Conservation (phyloP, 92 coral and sea anemone species). For the Paragorgia papillata region DNA sequence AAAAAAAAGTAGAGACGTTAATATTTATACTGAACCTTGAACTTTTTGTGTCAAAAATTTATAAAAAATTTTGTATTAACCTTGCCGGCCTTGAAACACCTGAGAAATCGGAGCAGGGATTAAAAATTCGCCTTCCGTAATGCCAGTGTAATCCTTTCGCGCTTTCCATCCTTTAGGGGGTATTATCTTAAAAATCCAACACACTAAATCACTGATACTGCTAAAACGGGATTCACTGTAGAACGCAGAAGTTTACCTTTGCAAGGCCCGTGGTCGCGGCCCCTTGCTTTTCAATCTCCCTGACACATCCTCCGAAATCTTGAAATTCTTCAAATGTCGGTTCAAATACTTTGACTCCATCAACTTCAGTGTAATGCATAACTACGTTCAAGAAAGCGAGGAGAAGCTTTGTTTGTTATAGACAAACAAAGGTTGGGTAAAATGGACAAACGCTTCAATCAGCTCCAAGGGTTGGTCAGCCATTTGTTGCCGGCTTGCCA, state of each 20-base stretch:
- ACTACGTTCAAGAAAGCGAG: neutral
- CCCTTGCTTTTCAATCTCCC: conserved; percentile 90
- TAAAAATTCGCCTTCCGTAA: conserved; percentile 63
- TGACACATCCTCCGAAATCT: conserved; percentile 81
- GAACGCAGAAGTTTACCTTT: conserved; percentile 64
- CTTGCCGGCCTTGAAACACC: conserved; percentile 94
- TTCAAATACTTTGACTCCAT: conserved; percentile 90
- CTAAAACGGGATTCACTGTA: neutral
- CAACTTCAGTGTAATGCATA: conserved; percentile 76
- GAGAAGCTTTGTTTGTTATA: neutral
- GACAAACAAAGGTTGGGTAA: conserved; percentile 25
- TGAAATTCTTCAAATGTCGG: conserved; percentile 90
- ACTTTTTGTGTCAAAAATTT: no score
- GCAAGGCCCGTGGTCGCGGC: conserved; percentile 95
- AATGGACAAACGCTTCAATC: neutral
- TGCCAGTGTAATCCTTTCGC: conserved; percentile 62
- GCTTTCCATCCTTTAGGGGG: conserved; percentile 98
- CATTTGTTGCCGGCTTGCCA: conserved; percentile 14
- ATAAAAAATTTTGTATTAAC: no score
- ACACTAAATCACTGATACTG: no score
- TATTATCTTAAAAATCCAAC: conserved; percentile 63
- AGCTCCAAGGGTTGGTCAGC: conserved; percentile 2
- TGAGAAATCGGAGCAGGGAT: conserved; percentile 96
- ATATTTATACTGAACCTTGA: no score
- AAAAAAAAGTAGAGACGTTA: neutral